These are phyloP conservation scores for Thymallus thymallus DNA, from an alignment of 2,113 vertebrate genomes.

Conservation along the genomic window DNA sequence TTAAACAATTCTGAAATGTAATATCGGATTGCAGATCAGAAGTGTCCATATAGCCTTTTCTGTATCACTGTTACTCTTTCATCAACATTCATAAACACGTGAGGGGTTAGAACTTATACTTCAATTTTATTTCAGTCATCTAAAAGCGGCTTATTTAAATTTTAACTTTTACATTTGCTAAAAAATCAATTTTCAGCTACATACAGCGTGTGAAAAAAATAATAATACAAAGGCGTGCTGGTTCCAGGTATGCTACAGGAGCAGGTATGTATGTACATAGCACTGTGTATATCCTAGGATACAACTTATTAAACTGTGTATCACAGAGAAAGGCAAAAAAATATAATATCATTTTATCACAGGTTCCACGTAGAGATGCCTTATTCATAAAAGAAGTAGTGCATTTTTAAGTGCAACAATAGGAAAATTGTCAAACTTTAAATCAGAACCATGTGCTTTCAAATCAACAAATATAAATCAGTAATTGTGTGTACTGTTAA, in stretches of 20 bases:
- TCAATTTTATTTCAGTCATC: constrained; percentile 43
- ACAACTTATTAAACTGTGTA: constrained; percentile 28
- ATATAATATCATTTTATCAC: constrained; percentile 27
- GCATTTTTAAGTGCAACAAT: constrained; percentile 26
- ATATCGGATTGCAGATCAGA: too few relatives aligned
- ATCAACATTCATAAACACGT: constrained; percentile 9
- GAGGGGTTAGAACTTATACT: constrained; percentile 2
- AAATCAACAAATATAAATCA: constrained; percentile 45
- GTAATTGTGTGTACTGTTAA: constrained; percentile 28
- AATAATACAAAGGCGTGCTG: constrained; percentile 51
- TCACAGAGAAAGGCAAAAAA: constrained; percentile 28
- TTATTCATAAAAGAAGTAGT: constrained; percentile 37
- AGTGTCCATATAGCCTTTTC: too few relatives aligned
- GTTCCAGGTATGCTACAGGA: constrained; percentile 45
- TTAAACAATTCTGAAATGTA: too few relatives aligned
- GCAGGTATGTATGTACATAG: constrained; percentile 46
- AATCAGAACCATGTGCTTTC: constrained; percentile 35
- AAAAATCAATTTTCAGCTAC: constrained; percentile 48
- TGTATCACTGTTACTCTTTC: too few relatives aligned
- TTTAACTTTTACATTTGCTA: constrained; percentile 37
- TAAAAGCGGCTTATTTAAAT: constrained; percentile 38
- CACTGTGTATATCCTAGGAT: constrained; percentile 35
- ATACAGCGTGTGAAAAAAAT: constrained; percentile 38
- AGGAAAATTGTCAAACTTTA: constrained; percentile 29
- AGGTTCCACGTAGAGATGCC: constrained; percentile 19